A percentile compares a stretch with the other conserved stretches of the same genome.
phyloP scores from a whole-genome alignment of 2,888 invertebrate genomes.

The Eurois occulta region DNA sequence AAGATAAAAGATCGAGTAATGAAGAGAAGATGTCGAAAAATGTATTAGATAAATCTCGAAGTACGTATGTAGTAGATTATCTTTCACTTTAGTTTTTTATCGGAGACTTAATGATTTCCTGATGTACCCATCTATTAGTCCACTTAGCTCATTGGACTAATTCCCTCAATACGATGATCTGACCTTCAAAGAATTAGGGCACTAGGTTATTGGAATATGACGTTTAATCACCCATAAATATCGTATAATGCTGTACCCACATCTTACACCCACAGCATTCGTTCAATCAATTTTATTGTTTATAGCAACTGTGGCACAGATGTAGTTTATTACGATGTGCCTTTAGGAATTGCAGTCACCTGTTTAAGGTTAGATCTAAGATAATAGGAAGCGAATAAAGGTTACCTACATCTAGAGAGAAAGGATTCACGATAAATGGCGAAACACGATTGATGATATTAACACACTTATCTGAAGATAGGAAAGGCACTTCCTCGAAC shows the following conservation, averaged over 20 bases:
- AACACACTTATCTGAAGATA: conserved; percentile 2
- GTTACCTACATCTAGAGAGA: neutral
- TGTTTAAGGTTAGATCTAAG: conserved; percentile 35
- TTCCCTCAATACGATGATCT: conserved; percentile 10
- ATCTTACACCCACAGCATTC: conserved; percentile 38
- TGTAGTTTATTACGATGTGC: conserved; percentile 27
- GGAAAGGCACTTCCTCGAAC: neutral
- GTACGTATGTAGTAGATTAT: neutral
- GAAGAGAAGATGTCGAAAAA: too few relatives aligned
- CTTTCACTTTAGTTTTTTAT: neutral
- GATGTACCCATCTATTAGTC: neutral
- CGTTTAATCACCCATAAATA: conserved; percentile 6
- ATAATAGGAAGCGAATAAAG: conserved; percentile 19
- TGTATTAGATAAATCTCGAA: too few relatives aligned
- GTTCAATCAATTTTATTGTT: conserved; percentile 31
- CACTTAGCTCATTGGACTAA: conserved; percentile 29
- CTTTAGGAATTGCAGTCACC: conserved; percentile 15
- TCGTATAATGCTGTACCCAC: conserved; percentile 31
- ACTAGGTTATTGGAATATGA: conserved; percentile 39
- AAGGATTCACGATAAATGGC: neutral
- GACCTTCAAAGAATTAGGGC: conserved; percentile 31
- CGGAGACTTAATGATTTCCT: conserved; percentile 17
- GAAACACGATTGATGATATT: conserved; percentile 4
- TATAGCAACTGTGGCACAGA: conserved; percentile 31
- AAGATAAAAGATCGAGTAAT: too few relatives aligned